A percentile compares a stretch with the other conserved stretches of the same genome.
Conservation (phyloP, 2,113 vertebrate genomes). For the Scomber colias region DNA sequence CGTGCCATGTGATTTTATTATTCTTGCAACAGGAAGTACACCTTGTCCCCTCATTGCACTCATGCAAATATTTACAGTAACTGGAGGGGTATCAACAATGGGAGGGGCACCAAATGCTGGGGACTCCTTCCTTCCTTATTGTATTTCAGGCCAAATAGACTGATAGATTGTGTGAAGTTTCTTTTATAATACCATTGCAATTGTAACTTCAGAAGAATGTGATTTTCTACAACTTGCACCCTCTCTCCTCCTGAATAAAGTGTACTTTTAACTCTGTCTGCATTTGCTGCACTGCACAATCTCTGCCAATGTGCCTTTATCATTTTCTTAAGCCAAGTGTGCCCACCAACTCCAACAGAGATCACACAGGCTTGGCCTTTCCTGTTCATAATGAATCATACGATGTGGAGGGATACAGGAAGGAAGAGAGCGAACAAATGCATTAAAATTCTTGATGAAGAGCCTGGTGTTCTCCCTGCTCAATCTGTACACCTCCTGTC, state of each 20-base stretch:
- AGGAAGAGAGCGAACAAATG: conserved; percentile 64
- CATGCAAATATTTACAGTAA: conserved; percentile 84
- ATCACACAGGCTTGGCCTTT: conserved; percentile 64
- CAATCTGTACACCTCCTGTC: conserved; percentile 75
- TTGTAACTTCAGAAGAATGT: conserved; percentile 13
- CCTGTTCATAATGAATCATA: conserved; percentile 54
- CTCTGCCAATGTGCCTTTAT: conserved; percentile 3
- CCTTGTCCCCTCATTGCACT: conserved; percentile 75
- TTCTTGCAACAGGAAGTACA: conserved; percentile 79
- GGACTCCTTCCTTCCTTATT: conserved; percentile 68
- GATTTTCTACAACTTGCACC: conserved; percentile 18
- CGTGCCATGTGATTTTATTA: conserved; percentile 31
- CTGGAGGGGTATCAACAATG: conserved; percentile 67
- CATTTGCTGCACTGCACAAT: conserved; percentile 16
- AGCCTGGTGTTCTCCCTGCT: conserved; percentile 69
- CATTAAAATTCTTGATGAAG: conserved; percentile 72
- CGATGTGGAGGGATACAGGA: conserved; percentile 63
- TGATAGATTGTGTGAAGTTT: conserved; percentile 37
- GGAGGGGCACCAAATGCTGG: conserved; percentile 43
- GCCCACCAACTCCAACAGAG: conserved; percentile 53
- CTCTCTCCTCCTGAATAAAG: background rate
- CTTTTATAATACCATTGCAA: background rate
- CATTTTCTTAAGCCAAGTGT: conserved; percentile 1
- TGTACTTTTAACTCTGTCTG: conserved; percentile 18
- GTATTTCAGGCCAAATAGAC: conserved; percentile 34